Evolutionary conservation across 37 sponge, comb jelly and placozoan genomes (phyloP).

Genomic region (Spongilla lacustris): DNA sequence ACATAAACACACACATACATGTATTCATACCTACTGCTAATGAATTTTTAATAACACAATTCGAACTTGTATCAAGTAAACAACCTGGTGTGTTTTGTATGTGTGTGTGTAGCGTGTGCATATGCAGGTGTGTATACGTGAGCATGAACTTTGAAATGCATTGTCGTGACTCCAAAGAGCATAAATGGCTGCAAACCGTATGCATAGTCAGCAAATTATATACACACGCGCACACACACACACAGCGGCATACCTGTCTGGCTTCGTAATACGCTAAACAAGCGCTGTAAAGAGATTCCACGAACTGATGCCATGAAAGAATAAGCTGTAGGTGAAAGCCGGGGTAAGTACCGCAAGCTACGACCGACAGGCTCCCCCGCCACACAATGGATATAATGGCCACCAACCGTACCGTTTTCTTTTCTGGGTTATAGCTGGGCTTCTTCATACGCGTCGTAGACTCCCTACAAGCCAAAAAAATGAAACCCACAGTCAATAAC

Average conservation of each 20-base stretch:
- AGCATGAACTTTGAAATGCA: neutral
- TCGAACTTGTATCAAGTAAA: too few relatives aligned
- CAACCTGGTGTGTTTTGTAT: too few relatives aligned
- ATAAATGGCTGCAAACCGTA: too few relatives aligned
- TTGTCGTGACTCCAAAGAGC: too few relatives aligned
- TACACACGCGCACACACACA: neutral
- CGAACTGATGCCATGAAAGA: slow-evolving; percentile 22
- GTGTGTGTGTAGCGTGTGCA: too few relatives aligned
- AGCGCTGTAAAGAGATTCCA: slow-evolving; percentile 10
- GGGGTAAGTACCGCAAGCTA: neutral
- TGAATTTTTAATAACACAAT: too few relatives aligned
- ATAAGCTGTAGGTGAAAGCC: slow-evolving; percentile 19
- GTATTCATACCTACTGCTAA: neutral
- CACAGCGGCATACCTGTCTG: slow-evolving; percentile 28
- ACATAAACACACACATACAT: neutral
- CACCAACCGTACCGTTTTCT: neutral
- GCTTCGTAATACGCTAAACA: slow-evolving; percentile 31
- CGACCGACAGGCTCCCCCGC: neutral
- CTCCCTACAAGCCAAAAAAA: neutral
- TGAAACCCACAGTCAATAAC: neutral
- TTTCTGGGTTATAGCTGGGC: neutral
- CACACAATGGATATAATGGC: neutral
- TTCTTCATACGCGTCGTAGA: neutral
- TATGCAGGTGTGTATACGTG: neutral
- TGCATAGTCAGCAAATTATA: too few relatives aligned